Percentiles rank a stretch among this genome's conserved stretches.
phyloP scores from a whole-genome alignment of 2,797 vertebrate species.

The Onychomys torridus region DNA sequence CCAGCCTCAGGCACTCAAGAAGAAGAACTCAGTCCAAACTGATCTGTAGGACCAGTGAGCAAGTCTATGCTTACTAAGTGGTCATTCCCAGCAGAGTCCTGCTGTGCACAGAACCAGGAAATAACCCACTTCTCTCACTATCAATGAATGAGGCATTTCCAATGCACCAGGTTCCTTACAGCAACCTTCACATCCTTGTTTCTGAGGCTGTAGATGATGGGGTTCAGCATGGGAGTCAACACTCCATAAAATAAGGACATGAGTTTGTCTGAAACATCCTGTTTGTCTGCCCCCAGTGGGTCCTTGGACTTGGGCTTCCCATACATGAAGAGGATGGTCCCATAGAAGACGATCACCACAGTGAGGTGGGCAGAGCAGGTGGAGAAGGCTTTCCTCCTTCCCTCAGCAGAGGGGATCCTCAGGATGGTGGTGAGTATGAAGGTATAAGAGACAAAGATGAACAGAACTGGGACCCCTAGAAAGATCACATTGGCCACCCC shows the following conservation, averaged over 20 bases:
- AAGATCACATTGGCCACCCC: constrained; percentile 70
- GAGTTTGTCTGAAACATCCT: constrained; percentile 65
- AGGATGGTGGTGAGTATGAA: constrained; percentile 73
- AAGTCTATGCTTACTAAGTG: background rate
- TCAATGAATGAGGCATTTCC: background rate
- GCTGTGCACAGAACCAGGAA: background rate
- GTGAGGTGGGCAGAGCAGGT: constrained; percentile 78
- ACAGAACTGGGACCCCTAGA: constrained; percentile 58
- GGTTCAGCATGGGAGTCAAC: constrained; percentile 78
- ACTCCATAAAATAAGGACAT: constrained; percentile 75
- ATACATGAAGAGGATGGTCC: constrained; percentile 73
- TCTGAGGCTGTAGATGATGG: constrained; percentile 82
- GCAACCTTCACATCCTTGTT: constrained; percentile 75
- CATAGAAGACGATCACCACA: background rate
- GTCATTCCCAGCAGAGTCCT: background rate
- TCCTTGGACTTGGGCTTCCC: constrained; percentile 77
- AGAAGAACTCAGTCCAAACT: background rate
- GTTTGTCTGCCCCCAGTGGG: constrained; percentile 17
- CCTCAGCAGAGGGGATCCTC: constrained; percentile 73
- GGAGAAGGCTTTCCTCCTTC: constrained; percentile 73
- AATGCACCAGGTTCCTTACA: constrained; percentile 54
- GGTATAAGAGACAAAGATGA: constrained; percentile 74
- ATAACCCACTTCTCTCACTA: background rate
- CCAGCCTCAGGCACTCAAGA: background rate
- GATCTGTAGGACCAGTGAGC: background rate